These are phyloP conservation scores for Echinops telfairi DNA, from an alignment of 2,113 vertebrate genomes.

Conservation along the genomic window DNA sequence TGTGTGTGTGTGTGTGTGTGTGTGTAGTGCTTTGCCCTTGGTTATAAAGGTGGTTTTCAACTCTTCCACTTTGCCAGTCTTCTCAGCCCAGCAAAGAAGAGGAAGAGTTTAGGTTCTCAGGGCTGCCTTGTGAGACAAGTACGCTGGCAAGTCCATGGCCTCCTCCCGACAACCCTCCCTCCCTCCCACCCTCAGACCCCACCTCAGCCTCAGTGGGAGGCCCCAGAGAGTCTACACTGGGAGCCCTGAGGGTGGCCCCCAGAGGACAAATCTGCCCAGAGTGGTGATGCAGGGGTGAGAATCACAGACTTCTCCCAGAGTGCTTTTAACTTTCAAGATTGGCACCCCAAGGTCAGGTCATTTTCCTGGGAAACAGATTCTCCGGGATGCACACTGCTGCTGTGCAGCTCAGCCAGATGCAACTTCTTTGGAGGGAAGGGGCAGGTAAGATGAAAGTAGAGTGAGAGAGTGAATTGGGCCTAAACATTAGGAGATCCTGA, in stretches of 20 bases:
- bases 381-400: not conserved
- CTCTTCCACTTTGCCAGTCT: no score
- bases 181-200: not conserved
- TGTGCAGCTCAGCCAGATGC: accelerated
- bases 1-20: not conserved
- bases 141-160: no score
- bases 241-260: not conserved
- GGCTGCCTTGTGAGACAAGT: not conserved
- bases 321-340: not conserved
- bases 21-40: not conserved
- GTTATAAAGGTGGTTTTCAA: accelerated
- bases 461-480: not conserved
- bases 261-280: accelerated
- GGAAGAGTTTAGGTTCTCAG: no score
- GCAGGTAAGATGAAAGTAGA: no score
- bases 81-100: accelerated
- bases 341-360: not conserved
- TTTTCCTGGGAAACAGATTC: not conserved
- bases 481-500: no score
- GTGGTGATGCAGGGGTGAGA: no score
- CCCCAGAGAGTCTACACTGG: not conserved
- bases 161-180: no score
- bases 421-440: no score
- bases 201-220: not conserved
- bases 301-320: not conserved